Base-by-base conservation (phyloP, 2,888 invertebrate species). In the Eledona agricola region DNA sequence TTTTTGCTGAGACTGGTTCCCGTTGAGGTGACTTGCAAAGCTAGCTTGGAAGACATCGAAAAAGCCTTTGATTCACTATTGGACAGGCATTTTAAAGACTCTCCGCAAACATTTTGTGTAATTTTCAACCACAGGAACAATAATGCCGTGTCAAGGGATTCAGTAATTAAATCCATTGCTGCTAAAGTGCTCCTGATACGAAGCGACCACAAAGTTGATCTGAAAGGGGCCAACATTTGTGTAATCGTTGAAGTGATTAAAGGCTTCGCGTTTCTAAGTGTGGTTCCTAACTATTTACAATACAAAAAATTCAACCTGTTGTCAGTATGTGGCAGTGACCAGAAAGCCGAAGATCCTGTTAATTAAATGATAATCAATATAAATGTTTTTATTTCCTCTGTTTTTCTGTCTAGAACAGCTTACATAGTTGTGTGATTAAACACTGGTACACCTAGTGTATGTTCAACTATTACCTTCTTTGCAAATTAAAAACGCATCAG, bases 201-300 rank as follows among this genome's bases (percentile, higher is more conserved):
- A 74, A 74, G 82, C 0, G 81, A 82, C 17, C 90, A 93, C 71
- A 87, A 85, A 72, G 92, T 90, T 1, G 86, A 93, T 77, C 78
- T 94, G 57, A 88, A 87, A 67, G 82, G 83, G 70, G 88, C 95
- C 4, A 83, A 89, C 52, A 76, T 89, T 20, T 87, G 90, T 2
- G 82, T 96, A 35, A 79, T 93, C 57, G 85, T 95, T 16, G 95
- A 96, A 80, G 80, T 95, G 26, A 83, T 96, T 32, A 87, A 88
- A 67, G 86, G 85, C 12, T 81, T 88, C 64, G 93, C 92, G 65
- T 86, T 93, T 58, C 69, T 96, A 4, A 86, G 89, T 54, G 84
- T 96, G 47, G 83, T 93, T 15, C 87, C 88, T 15, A 83, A 93
- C 46, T 55, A 55, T 15, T 7, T 51, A 3, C 40, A 51, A 17